Conservation (phyloP, 1,140 invertebrate genomes). For the Melipona quadrifasciata region DNA sequence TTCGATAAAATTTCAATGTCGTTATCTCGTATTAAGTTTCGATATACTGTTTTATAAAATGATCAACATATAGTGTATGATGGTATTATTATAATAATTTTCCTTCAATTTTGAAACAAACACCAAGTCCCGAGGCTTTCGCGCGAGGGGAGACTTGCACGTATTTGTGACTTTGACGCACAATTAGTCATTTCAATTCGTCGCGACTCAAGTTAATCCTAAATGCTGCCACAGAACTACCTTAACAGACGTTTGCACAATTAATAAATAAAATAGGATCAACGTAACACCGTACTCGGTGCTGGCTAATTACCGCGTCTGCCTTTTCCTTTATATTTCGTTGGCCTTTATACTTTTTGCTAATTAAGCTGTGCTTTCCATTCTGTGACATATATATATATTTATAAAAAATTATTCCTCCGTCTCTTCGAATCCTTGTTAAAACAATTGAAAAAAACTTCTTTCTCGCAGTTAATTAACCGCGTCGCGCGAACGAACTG, state of each 20-base stretch:
- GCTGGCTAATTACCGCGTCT: constrained; percentile 2
- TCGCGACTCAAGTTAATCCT: not conserved
- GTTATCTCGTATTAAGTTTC: no score
- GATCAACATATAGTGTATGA: no score
- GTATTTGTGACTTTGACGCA: not conserved
- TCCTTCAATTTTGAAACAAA: no score
- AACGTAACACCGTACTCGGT: not conserved
- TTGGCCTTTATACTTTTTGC: not conserved
- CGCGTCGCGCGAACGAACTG: not conserved
- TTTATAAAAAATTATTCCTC: not conserved
- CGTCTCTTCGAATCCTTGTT: not conserved
- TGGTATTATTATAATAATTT: no score
- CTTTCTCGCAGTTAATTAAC: not conserved
- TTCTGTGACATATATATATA: not conserved
- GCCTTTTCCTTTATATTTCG: not conserved
- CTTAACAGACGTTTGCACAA: not conserved
- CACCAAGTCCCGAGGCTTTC: no score
- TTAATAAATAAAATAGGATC: constrained; percentile 8
- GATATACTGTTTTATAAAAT: no score
- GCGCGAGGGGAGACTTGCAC: no score
- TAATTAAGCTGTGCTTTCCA: constrained; percentile 2
- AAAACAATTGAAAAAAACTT: not conserved
- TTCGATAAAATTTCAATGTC: no score
- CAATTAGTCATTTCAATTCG: not conserved
- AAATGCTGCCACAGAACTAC: no score